phyloP scores from a whole-genome alignment of 2,888 invertebrate genomes.

The Lacanobia oleracea region DNA sequence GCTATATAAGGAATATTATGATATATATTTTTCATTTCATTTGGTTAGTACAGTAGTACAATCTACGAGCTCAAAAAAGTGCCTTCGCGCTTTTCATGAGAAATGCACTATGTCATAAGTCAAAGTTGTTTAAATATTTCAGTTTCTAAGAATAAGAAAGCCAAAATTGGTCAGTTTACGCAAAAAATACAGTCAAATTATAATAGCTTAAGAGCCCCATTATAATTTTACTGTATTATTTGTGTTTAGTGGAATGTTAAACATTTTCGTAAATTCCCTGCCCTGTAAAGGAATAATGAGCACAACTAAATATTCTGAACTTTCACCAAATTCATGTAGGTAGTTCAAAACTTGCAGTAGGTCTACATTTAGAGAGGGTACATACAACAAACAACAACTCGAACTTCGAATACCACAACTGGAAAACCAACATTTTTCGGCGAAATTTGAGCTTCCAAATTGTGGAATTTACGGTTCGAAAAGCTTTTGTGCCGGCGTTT shows the following conservation, averaged over 20 bases:
- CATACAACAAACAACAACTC: slow-evolving; percentile 30
- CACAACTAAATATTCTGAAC: slow-evolving; percentile 15
- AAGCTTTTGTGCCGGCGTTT: slow-evolving; percentile 32
- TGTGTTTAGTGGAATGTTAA: neutral
- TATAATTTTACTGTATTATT: too few relatives aligned
- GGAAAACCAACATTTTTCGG: slow-evolving; percentile 38
- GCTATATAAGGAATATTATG: too few relatives aligned
- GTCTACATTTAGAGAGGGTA: slow-evolving; percentile 19
- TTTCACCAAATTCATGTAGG: slow-evolving; percentile 6
- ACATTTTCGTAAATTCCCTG: neutral
- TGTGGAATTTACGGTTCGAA: slow-evolving; percentile 26
- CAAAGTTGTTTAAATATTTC: too few relatives aligned
- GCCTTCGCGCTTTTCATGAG: too few relatives aligned
- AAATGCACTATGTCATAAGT: too few relatives aligned
- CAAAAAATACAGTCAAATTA: too few relatives aligned
- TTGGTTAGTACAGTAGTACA: too few relatives aligned
- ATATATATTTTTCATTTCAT: too few relatives aligned
- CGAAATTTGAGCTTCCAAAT: slow-evolving; percentile 34
- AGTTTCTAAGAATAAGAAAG: too few relatives aligned
- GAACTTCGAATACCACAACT: slow-evolving; percentile 39
- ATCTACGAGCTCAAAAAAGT: too few relatives aligned
- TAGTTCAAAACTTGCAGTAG: slow-evolving; percentile 37
- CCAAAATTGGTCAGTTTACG: too few relatives aligned
- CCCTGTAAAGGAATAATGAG: slow-evolving; percentile 23
- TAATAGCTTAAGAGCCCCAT: too few relatives aligned